phyloP scores from a whole-genome alignment of 2,113 vertebrate species.

The Chaetops frenatus region DNA sequence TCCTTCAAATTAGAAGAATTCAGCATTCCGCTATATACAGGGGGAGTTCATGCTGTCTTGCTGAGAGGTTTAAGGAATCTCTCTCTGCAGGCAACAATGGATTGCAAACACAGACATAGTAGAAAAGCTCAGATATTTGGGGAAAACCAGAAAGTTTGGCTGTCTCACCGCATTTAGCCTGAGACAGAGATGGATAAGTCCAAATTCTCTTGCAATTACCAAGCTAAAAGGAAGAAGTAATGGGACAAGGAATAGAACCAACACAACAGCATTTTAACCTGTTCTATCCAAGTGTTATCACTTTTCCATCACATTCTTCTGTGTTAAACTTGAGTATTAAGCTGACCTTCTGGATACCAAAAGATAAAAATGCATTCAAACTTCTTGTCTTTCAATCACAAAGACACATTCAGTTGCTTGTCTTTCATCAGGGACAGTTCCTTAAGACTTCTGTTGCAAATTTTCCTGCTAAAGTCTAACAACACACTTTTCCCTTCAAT shows the following conservation, averaged over 20 bases:
- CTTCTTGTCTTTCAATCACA: neutral
- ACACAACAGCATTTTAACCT: neutral
- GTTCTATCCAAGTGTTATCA: neutral
- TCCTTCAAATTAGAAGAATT: neutral
- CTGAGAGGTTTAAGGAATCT: neutral
- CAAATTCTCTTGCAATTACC: neutral
- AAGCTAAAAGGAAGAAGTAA: neutral
- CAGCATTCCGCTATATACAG: neutral
- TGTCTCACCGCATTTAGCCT: neutral
- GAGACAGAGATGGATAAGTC: neutral
- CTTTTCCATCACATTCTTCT: neutral
- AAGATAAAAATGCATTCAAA: neutral
- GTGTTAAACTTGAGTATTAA: neutral
- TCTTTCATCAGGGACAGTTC: neutral
- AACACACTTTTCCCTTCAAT: neutral
- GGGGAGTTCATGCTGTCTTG: neutral
- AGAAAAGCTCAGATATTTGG: neutral
- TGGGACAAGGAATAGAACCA: neutral
- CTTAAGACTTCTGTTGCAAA: conserved; percentile 3
- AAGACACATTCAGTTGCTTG: neutral
- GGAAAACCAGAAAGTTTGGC: neutral
- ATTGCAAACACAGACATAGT: neutral
- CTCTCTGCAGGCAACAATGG: neutral
- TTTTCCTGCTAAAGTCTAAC: neutral
- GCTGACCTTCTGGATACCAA: neutral